Evolutionary conservation across 35 echinoderm and acorn worm genomes (phyloP).

Genomic region (Apostichopus parvimensis): DNA sequence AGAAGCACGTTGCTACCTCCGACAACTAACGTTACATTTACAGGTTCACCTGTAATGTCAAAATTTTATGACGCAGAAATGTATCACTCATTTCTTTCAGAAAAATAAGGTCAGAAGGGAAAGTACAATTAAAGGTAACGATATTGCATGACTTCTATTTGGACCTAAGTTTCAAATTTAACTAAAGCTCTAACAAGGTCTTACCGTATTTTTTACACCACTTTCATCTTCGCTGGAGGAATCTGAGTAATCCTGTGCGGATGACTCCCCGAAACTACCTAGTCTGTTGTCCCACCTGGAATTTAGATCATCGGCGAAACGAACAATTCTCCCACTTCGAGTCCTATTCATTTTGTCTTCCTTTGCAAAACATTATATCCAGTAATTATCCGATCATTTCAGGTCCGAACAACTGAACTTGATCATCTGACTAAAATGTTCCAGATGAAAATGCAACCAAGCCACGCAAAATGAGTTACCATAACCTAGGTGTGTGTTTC

Average conservation of each 20-base stretch:
- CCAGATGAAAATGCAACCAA: not conserved
- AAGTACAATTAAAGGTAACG: not conserved
- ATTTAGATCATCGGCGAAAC: slow-evolving; percentile 20
- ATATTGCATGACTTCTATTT: not conserved
- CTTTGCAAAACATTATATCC: slow-evolving; percentile 10
- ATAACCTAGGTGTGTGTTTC: not conserved
- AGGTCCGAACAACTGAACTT: not conserved
- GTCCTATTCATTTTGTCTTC: slow-evolving; percentile 19
- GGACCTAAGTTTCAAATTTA: not conserved
- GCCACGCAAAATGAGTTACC: not conserved
- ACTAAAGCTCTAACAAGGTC: not conserved
- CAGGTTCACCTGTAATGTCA: not conserved
- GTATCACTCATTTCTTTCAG: not conserved
- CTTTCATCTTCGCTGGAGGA: slow-evolving; percentile 20
- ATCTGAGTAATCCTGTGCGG: slow-evolving; percentile 30
- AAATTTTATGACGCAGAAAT: not conserved
- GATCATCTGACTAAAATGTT: not conserved
- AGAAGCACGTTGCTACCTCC: not conserved
- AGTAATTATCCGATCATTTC: slow-evolving; percentile 2
- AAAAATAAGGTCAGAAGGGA: not conserved
- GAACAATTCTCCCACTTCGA: slow-evolving; percentile 24
- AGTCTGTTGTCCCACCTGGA: slow-evolving; percentile 36
- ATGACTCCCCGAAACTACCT: slow-evolving; percentile 36
- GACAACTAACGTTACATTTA: not conserved
- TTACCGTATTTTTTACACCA: not conserved